Evolutionary conservation across 1,140 invertebrate species (phyloP).

Genomic region (Brachionus rubens): DNA sequence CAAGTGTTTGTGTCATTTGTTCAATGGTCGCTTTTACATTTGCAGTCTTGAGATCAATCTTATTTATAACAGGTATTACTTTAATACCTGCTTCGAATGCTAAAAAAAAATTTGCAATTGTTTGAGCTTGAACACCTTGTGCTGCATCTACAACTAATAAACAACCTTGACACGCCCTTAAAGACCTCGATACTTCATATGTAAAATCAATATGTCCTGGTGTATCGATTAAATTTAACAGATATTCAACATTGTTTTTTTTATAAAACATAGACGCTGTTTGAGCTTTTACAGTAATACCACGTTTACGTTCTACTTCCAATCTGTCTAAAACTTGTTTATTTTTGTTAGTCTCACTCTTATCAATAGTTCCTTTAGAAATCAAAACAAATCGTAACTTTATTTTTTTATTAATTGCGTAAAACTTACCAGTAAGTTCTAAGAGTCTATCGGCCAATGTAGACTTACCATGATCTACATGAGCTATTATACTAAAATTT

Average conservation of each 20-base stretch:
- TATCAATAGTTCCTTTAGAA: conserved; percentile 9
- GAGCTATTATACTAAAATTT: conserved; percentile 94
- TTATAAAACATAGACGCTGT: conserved; percentile 81
- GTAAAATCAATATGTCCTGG: conserved; percentile 98
- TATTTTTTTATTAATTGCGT: neutral
- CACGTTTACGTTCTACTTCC: conserved; percentile 82
- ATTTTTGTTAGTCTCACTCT: conserved; percentile 51
- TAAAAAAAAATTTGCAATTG: conserved; percentile 90
- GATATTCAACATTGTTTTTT: conserved; percentile 69
- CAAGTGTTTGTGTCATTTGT: conserved; percentile 80
- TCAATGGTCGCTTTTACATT: conserved; percentile 74
- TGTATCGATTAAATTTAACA: conserved; percentile 96
- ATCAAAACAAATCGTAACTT: neutral
- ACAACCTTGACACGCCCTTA: conserved; percentile 89
- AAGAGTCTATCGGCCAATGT: conserved; percentile 86
- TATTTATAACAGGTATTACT: conserved; percentile 91
- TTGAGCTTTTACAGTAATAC: conserved; percentile 97
- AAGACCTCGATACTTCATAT: conserved; percentile 81
- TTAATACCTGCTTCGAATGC: conserved; percentile 76
- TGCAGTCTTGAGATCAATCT: conserved; percentile 89
- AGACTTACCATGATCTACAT: conserved; percentile 93
- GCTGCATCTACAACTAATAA: conserved; percentile 89
- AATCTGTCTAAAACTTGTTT: conserved; percentile 82
- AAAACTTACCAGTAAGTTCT: conserved; percentile 72
- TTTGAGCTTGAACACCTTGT: conserved; percentile 88